A percentile compares a stretch with the other conserved stretches of the same genome.
Conservation (phyloP, 30 jellyfish, hydroid and myxozoan genomes). For the Hydractinia echinata region DNA sequence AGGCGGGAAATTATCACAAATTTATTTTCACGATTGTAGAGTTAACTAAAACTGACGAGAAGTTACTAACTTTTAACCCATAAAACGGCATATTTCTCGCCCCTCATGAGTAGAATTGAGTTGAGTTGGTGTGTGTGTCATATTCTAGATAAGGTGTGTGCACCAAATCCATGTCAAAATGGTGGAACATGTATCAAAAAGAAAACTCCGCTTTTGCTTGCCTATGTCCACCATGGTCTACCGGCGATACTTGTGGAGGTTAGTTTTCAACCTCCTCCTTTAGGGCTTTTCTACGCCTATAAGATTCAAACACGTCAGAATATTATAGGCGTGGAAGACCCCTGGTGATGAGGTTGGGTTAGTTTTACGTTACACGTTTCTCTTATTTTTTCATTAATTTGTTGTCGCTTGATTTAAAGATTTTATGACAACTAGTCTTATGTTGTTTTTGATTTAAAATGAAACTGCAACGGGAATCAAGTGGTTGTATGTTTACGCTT, state of each 20-base stretch:
- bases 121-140: background rate
- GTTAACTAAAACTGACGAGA: no score
- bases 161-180: conserved; percentile 34
- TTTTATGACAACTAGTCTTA: background rate
- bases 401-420: no score
- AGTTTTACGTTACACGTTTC: no score
- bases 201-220: conserved; percentile 32
- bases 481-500: conserved; percentile 1
- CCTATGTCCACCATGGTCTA: conserved; percentile 39
- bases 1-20: no score
- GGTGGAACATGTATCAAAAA: conserved; percentile 37
- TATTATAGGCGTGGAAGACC: no score
- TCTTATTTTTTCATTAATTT: no score
- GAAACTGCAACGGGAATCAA: background rate
- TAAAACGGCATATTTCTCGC: no score
- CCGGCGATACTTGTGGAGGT: conserved; percentile 35
- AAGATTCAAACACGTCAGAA: no score
- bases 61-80: no score
- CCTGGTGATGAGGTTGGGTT: no score
- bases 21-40: no score
- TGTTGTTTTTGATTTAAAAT: background rate
- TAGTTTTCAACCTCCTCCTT: background rate
- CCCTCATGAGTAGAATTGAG: no score
- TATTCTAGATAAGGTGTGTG: conserved; percentile 14
- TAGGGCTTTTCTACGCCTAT: background rate